Base-by-base conservation (phyloP, 1,140 invertebrate genomes). In the Drosophila tsacasi region DNA sequence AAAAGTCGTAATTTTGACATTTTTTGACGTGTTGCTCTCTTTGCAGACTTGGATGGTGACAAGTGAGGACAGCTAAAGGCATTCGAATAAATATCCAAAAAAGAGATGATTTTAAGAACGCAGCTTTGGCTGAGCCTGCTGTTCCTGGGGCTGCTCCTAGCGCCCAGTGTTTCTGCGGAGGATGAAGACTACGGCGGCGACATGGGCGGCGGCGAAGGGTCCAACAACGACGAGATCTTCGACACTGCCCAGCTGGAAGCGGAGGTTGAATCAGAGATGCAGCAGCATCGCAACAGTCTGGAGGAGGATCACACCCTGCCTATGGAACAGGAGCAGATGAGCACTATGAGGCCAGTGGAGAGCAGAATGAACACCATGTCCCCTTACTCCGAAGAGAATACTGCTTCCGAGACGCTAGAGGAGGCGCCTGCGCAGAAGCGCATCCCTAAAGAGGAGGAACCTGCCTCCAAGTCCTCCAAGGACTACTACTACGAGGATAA, bases 41-140 rank as follows among this genome's bases (percentile, higher is more conserved):
- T 72, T 63, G 59, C 74, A 89, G 84, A 83, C 82, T 64, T 67
- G 47, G 19, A 39, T 77, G 71, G 25, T 61, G 39, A 72, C 42
- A 54, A 68, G 52, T 25, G 25, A 49, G 32, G 23, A 66, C 30
- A 47, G 21, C 32, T 62, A 66, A 23, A 64, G 46, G 39, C 30
- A 54, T 21, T 21, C 21, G n/a, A n/a, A 23, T 55, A 23, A 17
- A 35, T 6, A 55, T 5, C 23, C 19, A 10, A 40, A 10, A 40
- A 37, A 23, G 23, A 67, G 59, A 87, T 87, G 83, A 87, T 87
- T 69, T 61, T 87, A 17, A 75, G 83, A 75, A 89, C 73, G 47
- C 79, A 55, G n/a, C 40, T 87, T 35, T 72, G 76, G 44, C 39
- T 79, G 19, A 63, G 64, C 5, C 27, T 80, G 30, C 63, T 89